These are phyloP conservation scores for Subacronicta megacephala DNA, from an alignment of 2,888 invertebrate species.

Conservation along the genomic window DNA sequence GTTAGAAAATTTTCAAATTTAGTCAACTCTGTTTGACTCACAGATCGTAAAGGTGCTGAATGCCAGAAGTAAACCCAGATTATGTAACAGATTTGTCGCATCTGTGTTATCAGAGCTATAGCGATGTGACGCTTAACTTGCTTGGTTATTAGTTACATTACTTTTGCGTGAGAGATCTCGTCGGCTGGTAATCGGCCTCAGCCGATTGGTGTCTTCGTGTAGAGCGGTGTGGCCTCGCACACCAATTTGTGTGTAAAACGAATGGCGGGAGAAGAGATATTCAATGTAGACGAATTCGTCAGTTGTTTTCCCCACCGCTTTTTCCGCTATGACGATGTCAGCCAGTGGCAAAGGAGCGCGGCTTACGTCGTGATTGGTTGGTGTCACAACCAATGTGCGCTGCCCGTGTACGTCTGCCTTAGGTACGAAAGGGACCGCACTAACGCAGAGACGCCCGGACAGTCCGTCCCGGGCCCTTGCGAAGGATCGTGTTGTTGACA, in stretches of 20 bases:
- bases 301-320: slow-evolving; percentile 83
- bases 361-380: slow-evolving; percentile 72
- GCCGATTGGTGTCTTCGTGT: slow-evolving; percentile 73
- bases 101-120: neutral
- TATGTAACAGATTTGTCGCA: neutral
- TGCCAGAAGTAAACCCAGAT: slow-evolving; percentile 25
- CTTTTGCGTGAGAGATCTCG: slow-evolving; percentile 47
- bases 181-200: slow-evolving; percentile 60
- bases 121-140: neutral
- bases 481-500: slow-evolving; percentile 72
- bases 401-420: slow-evolving; percentile 71
- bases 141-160: slow-evolving; percentile 29
- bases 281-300: slow-evolving; percentile 72
- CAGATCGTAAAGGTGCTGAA: too few species aligned
- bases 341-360: slow-evolving; percentile 73
- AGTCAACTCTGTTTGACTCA: too few species aligned
- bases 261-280: slow-evolving; percentile 72
- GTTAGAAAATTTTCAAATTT: too few species aligned
- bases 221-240: slow-evolving; percentile 77
- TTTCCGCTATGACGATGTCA: slow-evolving; percentile 68
- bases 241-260: slow-evolving; percentile 74
- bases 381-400: slow-evolving; percentile 73
- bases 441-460: slow-evolving; percentile 68
- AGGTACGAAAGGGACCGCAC: slow-evolving; percentile 80
- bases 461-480: slow-evolving; percentile 85